These are phyloP conservation scores for Andrena flavipes DNA, from an alignment of 2,888 invertebrate species.

Conservation along the genomic window DNA sequence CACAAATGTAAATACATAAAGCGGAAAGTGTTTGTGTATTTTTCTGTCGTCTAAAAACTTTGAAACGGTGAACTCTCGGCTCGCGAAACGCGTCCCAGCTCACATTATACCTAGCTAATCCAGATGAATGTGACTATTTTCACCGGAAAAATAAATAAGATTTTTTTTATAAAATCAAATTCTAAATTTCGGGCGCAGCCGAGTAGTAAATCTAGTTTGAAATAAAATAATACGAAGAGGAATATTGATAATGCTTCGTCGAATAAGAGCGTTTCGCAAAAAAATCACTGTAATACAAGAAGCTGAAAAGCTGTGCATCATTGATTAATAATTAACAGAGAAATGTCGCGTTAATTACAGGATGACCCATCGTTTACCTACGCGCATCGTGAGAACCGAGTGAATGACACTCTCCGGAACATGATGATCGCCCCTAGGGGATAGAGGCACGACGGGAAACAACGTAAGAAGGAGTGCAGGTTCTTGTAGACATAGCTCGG, in stretches of 20 bases:
- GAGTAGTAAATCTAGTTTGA: too few species aligned
- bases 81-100: too few species aligned
- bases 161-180: too few species aligned
- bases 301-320: neutral
- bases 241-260: neutral
- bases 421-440: neutral
- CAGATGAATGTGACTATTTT: too few species aligned
- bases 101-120: too few species aligned
- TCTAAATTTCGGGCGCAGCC: too few species aligned
- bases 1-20: too few species aligned
- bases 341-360: neutral
- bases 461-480: conserved; percentile 9
- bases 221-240: too few species aligned
- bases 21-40: too few species aligned
- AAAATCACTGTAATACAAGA: neutral
- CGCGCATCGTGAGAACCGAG: conserved; percentile 40
- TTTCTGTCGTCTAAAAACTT: too few species aligned
- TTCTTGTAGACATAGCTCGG: conserved; percentile 31
- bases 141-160: too few species aligned
- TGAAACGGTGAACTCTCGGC: too few species aligned
- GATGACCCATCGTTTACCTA: neutral
- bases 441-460: conserved; percentile 25
- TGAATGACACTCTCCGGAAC: conserved; percentile 28
- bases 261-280: neutral
- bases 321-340: neutral